Evolutionary conservation across 2,113 vertebrate species (phyloP).

Genomic region (Coracopsis vasa): DNA sequence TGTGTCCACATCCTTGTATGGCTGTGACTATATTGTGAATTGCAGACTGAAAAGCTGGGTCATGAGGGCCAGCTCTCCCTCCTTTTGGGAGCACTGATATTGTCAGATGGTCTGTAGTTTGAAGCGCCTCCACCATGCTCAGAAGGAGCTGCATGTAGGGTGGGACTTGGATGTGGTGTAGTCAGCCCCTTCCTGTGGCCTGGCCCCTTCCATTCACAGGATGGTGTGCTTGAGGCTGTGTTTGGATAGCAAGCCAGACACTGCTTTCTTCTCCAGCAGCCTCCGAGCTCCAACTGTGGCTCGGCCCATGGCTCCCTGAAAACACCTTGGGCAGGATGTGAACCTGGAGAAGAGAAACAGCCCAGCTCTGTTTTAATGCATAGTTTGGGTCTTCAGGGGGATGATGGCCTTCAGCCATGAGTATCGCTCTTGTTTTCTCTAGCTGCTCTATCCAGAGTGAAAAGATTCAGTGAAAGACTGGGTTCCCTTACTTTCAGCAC

Average conservation of each 20-base stretch:
- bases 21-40: not conserved
- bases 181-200: not conserved
- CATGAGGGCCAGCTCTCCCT: fast-evolving
- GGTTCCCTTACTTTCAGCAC: not conserved
- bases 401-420: not conserved
- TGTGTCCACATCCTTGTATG: fast-evolving
- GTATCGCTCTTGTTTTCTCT: not conserved
- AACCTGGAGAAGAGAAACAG: not conserved
- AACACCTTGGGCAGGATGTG: not conserved
- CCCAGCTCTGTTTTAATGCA: not conserved
- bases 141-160: not conserved
- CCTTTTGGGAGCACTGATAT: not conserved
- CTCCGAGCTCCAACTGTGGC: not conserved
- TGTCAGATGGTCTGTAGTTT: fast-evolving
- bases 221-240: not conserved
- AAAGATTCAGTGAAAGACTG: not conserved
- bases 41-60: not conserved
- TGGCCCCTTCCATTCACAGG: not conserved
- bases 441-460: fast-evolving
- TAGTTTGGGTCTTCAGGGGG: not conserved
- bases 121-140: not conserved
- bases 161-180: not conserved
- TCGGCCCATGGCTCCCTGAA: not conserved
- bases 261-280: not conserved
- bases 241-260: not conserved